A percentile compares a stretch with the other conserved stretches of the same genome.
Evolutionary conservation across 2,113 vertebrate species (phyloP).

Genomic region (Xiphophorus maculatus): DNA sequence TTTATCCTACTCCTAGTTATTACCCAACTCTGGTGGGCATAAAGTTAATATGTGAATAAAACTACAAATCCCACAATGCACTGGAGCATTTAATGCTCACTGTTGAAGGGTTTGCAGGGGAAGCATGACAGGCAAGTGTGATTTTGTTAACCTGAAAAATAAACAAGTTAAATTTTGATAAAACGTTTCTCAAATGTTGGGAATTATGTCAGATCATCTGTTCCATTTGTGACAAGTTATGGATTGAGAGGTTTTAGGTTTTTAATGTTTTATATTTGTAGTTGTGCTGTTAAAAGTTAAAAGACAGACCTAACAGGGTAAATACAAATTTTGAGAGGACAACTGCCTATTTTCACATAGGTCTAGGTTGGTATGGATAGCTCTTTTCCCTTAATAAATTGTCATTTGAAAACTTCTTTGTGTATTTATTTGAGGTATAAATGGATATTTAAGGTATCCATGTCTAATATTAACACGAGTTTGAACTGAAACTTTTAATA

Average conservation of each 20-base stretch:
- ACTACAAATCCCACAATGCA: not conserved
- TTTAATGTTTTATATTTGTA: not conserved
- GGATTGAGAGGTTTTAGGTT: not conserved
- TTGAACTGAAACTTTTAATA: conserved; percentile 1
- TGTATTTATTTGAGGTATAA: not conserved
- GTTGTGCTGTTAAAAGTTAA: not conserved
- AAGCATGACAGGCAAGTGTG: not conserved
- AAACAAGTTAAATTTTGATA: not conserved
- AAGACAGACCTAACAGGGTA: not conserved
- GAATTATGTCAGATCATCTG: not conserved
- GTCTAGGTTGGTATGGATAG: not conserved
- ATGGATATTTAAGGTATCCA: too few relatives aligned
- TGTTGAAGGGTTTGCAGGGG: not conserved
- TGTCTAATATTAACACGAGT: not conserved
- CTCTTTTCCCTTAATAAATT: not conserved
- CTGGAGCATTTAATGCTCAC: not conserved
- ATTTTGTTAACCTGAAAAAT: not conserved
- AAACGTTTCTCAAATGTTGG: not conserved
- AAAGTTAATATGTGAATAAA: not conserved
- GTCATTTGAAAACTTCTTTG: not conserved
- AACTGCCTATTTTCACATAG: not conserved
- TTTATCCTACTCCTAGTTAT: too few relatives aligned
- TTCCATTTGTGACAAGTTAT: not conserved
- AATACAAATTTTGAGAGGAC: not conserved
- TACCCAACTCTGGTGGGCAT: not conserved